Evolutionary conservation across 1,140 invertebrate genomes (phyloP).

Genomic region (Cotesia chilonis): DNA sequence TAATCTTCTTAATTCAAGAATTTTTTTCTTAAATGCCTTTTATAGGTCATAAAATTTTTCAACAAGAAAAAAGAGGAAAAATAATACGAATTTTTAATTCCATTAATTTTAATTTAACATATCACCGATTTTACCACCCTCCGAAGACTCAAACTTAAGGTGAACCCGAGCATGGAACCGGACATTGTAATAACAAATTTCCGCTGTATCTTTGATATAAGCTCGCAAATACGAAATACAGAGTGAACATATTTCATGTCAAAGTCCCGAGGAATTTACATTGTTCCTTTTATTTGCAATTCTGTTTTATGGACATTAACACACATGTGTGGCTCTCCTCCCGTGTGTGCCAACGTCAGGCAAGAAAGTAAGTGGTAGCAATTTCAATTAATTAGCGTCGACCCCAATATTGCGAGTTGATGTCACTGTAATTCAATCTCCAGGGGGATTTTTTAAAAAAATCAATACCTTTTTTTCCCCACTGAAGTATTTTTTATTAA

Average conservation of each 20-base stretch:
- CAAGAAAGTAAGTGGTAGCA: background rate
- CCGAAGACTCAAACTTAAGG: conserved; percentile 25
- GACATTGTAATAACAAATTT: conserved; percentile 63
- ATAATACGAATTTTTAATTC: no score
- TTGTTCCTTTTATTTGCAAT: no score
- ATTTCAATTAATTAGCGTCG: conserved; percentile 37
- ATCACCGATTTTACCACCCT: no score
- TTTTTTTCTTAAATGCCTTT: no score
- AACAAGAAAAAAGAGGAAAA: no score
- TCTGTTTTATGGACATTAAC: no score
- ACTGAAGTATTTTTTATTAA: background rate
- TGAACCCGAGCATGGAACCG: conserved; percentile 64
- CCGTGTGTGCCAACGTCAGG: background rate
- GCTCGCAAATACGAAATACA: background rate
- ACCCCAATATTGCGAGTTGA: conserved; percentile 26
- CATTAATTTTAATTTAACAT: no score
- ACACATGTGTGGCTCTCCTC: background rate
- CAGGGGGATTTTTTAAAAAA: conserved; percentile 1
- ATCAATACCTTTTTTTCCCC: conserved; percentile 19
- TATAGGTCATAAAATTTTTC: no score
- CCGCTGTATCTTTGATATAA: conserved; percentile 53
- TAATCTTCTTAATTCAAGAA: no score
- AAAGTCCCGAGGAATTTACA: no score
- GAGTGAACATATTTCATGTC: background rate
- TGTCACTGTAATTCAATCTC: conserved; percentile 33